Percentiles rank a stretch among this genome's conserved stretches.
phyloP scores from a whole-genome alignment of 2,888 invertebrate species.

The Ceramica pisi region DNA sequence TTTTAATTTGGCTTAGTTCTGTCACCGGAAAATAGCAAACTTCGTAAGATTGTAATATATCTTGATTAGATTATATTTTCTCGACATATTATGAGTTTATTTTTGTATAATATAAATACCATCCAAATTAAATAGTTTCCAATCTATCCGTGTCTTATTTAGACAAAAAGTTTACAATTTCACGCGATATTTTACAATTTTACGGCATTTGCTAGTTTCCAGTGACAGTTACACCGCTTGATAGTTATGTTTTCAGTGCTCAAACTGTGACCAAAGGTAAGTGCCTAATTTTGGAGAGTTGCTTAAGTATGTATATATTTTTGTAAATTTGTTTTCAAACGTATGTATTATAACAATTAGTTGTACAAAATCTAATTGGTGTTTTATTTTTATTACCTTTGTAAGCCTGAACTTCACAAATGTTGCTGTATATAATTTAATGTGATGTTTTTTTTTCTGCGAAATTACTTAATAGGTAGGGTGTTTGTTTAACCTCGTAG shows the following conservation, averaged over 20 bases:
- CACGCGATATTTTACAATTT: too few species aligned
- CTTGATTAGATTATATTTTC: too few species aligned
- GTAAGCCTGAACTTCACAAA: not conserved
- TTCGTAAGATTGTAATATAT: too few species aligned
- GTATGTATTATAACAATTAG: conserved; percentile 60
- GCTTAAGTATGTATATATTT: conserved; percentile 56
- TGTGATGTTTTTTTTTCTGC: conserved; percentile 2
- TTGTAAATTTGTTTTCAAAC: conserved; percentile 52
- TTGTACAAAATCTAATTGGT: conserved; percentile 61
- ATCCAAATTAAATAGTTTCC: too few species aligned
- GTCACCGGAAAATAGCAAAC: too few species aligned
- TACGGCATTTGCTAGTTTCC: too few species aligned
- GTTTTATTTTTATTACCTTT: conserved; percentile 65
- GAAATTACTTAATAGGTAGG: not conserved
- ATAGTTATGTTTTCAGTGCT: conserved; percentile 26
- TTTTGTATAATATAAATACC: too few species aligned
- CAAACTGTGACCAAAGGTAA: conserved; percentile 54
- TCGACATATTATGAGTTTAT: too few species aligned
- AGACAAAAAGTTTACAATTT: too few species aligned
- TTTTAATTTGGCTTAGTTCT: conserved; percentile 12
- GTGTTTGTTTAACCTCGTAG: not conserved
- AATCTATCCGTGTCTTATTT: too few species aligned
- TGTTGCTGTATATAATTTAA: not conserved
- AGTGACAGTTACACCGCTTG: conserved; percentile 39
- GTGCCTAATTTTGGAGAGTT: conserved; percentile 55